Conservation (phyloP, 2,888 invertebrate genomes). For the Lasioglossum figueresi region DNA sequence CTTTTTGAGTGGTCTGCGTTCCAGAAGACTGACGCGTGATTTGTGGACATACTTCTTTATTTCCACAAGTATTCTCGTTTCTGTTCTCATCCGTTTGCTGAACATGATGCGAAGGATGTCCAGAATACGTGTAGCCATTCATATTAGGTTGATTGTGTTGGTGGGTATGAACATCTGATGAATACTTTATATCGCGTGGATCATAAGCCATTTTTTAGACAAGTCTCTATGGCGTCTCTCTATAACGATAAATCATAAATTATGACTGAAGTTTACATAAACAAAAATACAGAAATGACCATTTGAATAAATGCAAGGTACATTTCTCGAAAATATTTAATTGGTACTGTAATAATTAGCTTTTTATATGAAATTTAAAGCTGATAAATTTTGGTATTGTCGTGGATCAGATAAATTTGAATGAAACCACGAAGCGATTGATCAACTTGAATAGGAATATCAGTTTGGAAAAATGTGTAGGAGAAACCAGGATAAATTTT, state of each 20-base stretch:
- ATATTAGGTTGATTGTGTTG: conserved; percentile 70
- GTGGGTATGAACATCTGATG: conserved; percentile 73
- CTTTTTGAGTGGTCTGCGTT: conserved; percentile 80
- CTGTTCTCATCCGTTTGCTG: conserved; percentile 80
- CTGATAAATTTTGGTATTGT: background rate
- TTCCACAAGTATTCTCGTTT: conserved; percentile 79
- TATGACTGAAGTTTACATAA: background rate
- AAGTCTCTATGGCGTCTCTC: conserved; percentile 34
- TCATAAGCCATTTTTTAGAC: conserved; percentile 78
- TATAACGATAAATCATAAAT: conserved; percentile 5
- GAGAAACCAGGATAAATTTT: conserved; percentile 4
- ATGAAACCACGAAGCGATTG: background rate
- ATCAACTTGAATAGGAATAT: background rate
- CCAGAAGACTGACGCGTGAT: conserved; percentile 76
- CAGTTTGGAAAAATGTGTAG: conserved; percentile 2
- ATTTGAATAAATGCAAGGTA: background rate
- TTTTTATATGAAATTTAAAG: background rate
- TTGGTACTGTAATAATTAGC: background rate
- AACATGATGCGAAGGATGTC: conserved; percentile 64
- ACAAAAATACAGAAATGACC: background rate
- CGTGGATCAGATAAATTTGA: background rate
- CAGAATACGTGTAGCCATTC: conserved; percentile 74
- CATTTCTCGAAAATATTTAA: background rate
- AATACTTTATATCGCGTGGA: conserved; percentile 77
- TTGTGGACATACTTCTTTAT: conserved; percentile 77